These are phyloP conservation scores for Tanytarsus gracilentus DNA, from an alignment of 2,888 invertebrate species.

Conservation along the genomic window DNA sequence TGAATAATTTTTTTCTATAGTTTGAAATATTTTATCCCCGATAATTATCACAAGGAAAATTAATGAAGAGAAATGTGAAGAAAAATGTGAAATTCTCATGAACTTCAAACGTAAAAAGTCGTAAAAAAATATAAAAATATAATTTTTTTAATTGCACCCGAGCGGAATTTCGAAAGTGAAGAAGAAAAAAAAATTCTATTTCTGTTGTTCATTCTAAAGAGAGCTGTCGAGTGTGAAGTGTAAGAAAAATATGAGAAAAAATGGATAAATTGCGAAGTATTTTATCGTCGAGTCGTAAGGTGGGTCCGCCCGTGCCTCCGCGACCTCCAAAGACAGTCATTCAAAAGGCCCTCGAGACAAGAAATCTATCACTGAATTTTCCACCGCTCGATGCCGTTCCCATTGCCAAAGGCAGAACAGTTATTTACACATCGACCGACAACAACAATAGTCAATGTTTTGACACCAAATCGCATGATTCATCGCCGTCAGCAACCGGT, in stretches of 20 bases:
- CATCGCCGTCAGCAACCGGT: conserved; percentile 24
- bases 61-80: too few relatives aligned
- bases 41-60: too few relatives aligned
- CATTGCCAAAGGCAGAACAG: conserved; percentile 37
- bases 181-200: not conserved
- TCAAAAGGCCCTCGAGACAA: conserved; percentile 60
- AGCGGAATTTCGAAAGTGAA: not conserved
- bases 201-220: not conserved
- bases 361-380: conserved; percentile 35
- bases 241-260: not conserved
- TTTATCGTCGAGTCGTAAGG: conserved; percentile 40
- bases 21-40: too few relatives aligned
- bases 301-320: conserved; percentile 70
- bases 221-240: not conserved
- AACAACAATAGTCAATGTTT: conserved; percentile 35
- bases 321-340: conserved; percentile 65
- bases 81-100: not conserved
- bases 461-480: conserved; percentile 20
- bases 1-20: too few relatives aligned
- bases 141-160: not conserved
- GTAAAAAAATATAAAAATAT: not conserved
- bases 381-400: not conserved
- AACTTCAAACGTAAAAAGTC: not conserved
- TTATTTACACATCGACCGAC: conserved; percentile 43
- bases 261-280: conserved; percentile 26